Conservation (phyloP, 2,888 invertebrate genomes). For the Monopis laevigella region DNA sequence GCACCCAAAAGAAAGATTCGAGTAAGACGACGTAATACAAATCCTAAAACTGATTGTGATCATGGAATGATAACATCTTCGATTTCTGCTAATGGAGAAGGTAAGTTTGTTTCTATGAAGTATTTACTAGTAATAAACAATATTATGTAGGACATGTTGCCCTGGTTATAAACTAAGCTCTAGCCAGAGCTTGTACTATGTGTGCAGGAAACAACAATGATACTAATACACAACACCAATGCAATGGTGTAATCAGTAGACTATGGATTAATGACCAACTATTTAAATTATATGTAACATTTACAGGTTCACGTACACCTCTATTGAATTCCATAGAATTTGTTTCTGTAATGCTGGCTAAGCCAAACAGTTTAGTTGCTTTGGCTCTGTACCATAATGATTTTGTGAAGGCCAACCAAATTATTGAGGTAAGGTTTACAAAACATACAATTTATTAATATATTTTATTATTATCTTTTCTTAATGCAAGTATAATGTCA, state of each 20-base stretch:
- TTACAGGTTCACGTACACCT: constrained; percentile 35
- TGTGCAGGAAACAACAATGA: no score
- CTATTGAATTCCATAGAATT: constrained; percentile 54
- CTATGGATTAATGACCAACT: no score
- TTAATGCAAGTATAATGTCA: constrained; percentile 6
- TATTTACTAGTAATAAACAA: no score
- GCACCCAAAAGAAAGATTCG: constrained; percentile 46
- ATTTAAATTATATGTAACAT: no score
- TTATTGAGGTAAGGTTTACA: constrained; percentile 84
- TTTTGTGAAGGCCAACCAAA: constrained; percentile 78
- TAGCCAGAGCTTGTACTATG: no score
- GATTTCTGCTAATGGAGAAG: constrained; percentile 44
- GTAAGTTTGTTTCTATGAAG: no score
- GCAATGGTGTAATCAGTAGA: no score
- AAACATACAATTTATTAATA: not conserved
- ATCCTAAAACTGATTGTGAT: constrained; percentile 43
- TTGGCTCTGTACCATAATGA: constrained; percentile 79
- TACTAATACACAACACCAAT: no score
- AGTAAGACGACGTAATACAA: constrained; percentile 37
- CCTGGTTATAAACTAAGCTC: no score
- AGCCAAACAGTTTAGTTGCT: constrained; percentile 78
- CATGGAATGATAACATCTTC: constrained; percentile 46
- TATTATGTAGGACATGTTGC: no score
- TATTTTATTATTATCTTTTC: not conserved
- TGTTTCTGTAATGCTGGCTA: constrained; percentile 76